phyloP scores from a whole-genome alignment of 2,888 invertebrate genomes.

The Lapara coniferarum region DNA sequence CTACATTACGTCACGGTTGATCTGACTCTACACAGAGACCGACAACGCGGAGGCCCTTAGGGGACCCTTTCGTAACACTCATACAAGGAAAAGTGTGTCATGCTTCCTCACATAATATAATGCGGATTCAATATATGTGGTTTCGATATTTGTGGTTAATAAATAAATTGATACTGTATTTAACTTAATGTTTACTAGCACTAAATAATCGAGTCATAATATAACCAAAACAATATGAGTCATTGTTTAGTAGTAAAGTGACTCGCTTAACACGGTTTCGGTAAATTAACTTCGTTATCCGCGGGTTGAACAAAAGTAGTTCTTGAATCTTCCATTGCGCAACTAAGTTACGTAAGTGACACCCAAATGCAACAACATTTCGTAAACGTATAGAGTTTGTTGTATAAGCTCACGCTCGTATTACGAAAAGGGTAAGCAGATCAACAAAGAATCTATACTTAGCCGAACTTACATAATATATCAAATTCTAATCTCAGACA shows the following conservation, averaged over 20 bases:
- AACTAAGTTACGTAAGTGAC: neutral
- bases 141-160: neutral
- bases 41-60: slow-evolving; percentile 12
- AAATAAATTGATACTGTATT: neutral
- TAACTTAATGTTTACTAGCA: neutral
- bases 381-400: neutral
- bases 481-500: too few relatives aligned
- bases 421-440: too few relatives aligned
- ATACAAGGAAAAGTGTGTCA: slow-evolving; percentile 14
- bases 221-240: neutral
- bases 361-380: neutral
- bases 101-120: neutral
- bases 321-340: neutral
- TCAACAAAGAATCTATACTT: too few relatives aligned
- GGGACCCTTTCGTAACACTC: slow-evolving; percentile 16
- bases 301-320: neutral
- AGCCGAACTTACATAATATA: too few relatives aligned
- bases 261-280: neutral
- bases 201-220: neutral
- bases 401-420: too few relatives aligned
- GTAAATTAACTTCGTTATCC: neutral
- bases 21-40: slow-evolving; percentile 14
- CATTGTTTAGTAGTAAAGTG: neutral
- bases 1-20: slow-evolving; percentile 18
- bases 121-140: slow-evolving; percentile 2